These are phyloP conservation scores for Rhinolophus sinicus DNA, from an alignment of 2,113 vertebrate species.

Conservation along the genomic window DNA sequence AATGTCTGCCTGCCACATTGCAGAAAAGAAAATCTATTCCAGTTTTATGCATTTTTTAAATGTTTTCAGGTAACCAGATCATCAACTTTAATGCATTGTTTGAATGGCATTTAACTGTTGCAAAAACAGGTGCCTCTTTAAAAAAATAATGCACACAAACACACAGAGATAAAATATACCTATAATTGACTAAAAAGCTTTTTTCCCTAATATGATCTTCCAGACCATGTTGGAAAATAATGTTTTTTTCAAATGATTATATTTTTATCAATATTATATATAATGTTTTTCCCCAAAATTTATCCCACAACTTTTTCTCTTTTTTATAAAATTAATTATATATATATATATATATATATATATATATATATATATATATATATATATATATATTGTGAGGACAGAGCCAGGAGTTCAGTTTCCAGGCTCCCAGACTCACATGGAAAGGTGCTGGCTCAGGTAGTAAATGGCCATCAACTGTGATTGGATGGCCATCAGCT, in stretches of 20 bases:
- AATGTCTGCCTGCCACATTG: not conserved
- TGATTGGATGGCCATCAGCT: too few relatives aligned
- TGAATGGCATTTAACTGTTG: not conserved
- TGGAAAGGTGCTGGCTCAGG: too few relatives aligned
- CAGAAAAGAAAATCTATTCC: not conserved
- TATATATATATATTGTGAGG: too few relatives aligned
- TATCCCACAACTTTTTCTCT: not conserved
- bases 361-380: not conserved
- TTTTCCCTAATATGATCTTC: not conserved
- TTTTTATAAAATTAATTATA: not conserved
- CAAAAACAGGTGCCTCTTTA: not conserved
- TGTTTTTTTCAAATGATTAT: constrained; percentile 45
- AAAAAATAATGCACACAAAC: not conserved
- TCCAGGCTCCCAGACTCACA: too few relatives aligned
- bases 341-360: not conserved
- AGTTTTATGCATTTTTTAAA: not conserved
- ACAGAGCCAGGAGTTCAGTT: too few relatives aligned
- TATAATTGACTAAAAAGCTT: not conserved
- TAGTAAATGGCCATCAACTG: too few relatives aligned
- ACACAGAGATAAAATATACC: not conserved
- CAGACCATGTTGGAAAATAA: not conserved
- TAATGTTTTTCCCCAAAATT: not conserved
- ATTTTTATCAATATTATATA: not conserved
- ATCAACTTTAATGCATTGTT: not conserved
- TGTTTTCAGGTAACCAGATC: not conserved